Percentiles rank a stretch among this genome's conserved stretches.
Conservation (phyloP, 2,113 vertebrate genomes). For the Tenrec ecaudatus region DNA sequence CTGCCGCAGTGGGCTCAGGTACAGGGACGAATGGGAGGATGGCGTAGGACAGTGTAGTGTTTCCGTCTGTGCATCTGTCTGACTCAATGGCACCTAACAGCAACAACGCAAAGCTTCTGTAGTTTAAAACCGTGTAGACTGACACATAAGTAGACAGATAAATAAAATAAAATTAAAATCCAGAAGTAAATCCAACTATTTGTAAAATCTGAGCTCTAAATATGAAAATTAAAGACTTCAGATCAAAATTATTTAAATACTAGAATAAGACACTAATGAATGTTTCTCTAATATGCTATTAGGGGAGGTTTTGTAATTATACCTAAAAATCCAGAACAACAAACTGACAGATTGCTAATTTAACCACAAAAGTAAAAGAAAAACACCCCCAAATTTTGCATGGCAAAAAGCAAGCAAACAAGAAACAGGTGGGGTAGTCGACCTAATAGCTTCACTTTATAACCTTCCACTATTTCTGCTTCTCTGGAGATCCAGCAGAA, state of each 20-base stretch:
- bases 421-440: no score
- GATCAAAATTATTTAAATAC: background rate
- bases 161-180: background rate
- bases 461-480: no score
- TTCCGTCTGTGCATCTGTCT: no score
- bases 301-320: background rate
- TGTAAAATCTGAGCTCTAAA: constrained; percentile 18
- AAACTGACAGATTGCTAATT: background rate
- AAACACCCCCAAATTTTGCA: background rate
- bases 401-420: no score
- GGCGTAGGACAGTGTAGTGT: no score
- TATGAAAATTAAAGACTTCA: background rate
- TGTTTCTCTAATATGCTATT: background rate
- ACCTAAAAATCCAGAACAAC: background rate
- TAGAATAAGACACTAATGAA: background rate
- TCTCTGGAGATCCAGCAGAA: no score
- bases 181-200: background rate
- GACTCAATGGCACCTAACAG: no score
- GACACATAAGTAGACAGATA: background rate
- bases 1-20: no score
- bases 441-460: no score
- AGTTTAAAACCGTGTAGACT: background rate
- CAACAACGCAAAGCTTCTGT: background rate
- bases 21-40: no score
- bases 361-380: background rate